Conservation (phyloP, 2,888 invertebrate species). For the Synergus laeviventris region DNA sequence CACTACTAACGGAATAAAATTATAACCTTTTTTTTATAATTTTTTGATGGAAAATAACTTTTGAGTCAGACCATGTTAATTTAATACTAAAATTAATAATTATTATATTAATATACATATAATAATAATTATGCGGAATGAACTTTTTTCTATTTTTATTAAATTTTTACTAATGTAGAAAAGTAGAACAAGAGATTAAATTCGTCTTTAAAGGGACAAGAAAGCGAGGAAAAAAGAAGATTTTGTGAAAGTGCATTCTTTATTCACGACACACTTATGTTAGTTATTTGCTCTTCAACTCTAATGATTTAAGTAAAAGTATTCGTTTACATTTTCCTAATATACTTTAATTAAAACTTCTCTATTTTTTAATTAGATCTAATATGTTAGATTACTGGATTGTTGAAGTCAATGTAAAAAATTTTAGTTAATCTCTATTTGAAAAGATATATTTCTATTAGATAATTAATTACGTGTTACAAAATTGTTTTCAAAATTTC, state of each 20-base stretch:
- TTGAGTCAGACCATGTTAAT: too few species aligned
- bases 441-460: neutral
- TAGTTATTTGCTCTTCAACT: neutral
- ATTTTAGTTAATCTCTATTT: neutral
- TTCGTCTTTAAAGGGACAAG: neutral
- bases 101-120: too few species aligned
- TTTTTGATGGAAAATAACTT: too few species aligned
- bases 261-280: neutral
- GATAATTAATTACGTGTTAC: neutral
- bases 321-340: neutral
- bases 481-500: neutral
- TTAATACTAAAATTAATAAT: too few species aligned
- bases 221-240: slow-evolving; percentile 16
- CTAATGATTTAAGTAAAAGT: neutral
- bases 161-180: neutral
- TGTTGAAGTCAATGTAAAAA: neutral
- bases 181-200: neutral
- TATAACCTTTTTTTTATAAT: too few species aligned
- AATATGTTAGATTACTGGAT: neutral
- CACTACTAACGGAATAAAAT: too few species aligned
- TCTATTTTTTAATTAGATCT: neutral
- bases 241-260: slow-evolving; percentile 37
- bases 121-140: too few species aligned
- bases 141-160: neutral
- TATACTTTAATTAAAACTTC: neutral